A percentile compares a stretch with the other conserved stretches of the same genome.
phyloP scores from a whole-genome alignment of 2,888 invertebrate genomes.

The Erebia palarica region DNA sequence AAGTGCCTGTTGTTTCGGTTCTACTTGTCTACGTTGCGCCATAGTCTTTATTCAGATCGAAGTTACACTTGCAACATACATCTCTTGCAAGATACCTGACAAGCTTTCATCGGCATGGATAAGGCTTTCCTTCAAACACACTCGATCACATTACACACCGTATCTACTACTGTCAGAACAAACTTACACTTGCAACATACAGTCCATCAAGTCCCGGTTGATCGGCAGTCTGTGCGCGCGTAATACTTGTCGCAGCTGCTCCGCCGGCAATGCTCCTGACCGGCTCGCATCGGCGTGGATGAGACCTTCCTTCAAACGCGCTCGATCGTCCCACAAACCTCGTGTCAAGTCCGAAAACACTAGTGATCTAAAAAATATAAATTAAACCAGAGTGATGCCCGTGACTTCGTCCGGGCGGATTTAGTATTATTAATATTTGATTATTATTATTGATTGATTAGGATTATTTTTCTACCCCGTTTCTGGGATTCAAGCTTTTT shows the following conservation, averaged over 20 bases:
- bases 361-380: conserved; percentile 77
- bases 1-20: too few species aligned
- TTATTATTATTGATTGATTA: too few species aligned
- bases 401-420: too few species aligned
- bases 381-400: neutral
- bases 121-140: conserved; percentile 64
- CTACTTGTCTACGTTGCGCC: too few species aligned
- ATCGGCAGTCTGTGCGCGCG: conserved; percentile 88
- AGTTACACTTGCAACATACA: conserved; percentile 87
- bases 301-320: conserved; percentile 64
- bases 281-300: conserved; percentile 69
- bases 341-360: conserved; percentile 88
- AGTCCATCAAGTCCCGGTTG: conserved; percentile 85
- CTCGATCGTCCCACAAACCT: conserved; percentile 87
- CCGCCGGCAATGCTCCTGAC: conserved; percentile 81
- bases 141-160: conserved; percentile 64
- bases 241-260: conserved; percentile 84
- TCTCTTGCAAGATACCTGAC: conserved; percentile 81
- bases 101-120: conserved; percentile 69
- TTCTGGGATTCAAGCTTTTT: too few species aligned
- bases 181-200: conserved; percentile 86
- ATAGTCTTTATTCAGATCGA: too few species aligned
- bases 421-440: too few species aligned
- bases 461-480: too few species aligned
- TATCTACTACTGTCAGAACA: too few species aligned